A percentile compares a stretch with the other conserved stretches of the same genome.
Evolutionary conservation across 2,888 invertebrate species (phyloP).

Genomic region (Orthosia gracilis): DNA sequence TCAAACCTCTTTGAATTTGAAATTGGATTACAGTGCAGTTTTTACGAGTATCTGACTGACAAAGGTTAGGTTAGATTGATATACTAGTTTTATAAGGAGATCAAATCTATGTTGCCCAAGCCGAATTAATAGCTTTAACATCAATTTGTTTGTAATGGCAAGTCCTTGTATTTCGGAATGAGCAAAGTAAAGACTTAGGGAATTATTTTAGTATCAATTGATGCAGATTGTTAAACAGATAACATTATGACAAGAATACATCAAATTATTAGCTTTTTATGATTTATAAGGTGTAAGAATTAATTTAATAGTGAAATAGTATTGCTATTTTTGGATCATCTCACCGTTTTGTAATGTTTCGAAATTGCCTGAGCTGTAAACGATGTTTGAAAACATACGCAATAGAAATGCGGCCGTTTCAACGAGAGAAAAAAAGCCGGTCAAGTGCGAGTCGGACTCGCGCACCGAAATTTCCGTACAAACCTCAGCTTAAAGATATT

Average conservation of each 20-base stretch:
- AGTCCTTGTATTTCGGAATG: background rate
- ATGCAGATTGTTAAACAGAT: slow-evolving; percentile 1
- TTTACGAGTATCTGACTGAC: background rate
- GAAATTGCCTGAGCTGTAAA: background rate
- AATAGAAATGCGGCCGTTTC: background rate
- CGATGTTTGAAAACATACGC: slow-evolving; percentile 14
- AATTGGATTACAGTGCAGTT: background rate
- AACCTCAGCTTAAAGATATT: too few relatives aligned
- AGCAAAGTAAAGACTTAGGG: too few relatives aligned
- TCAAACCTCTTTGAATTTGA: too few relatives aligned
- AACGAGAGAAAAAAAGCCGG: background rate
- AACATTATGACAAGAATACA: slow-evolving; percentile 8
- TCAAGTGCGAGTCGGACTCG: too few relatives aligned
- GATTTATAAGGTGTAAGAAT: slow-evolving; percentile 21
- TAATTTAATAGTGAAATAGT: background rate
- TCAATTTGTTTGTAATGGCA: background rate
- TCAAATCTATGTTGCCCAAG: background rate
- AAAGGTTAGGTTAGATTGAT: background rate
- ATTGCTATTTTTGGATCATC: slow-evolving; percentile 20
- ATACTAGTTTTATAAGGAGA: background rate
- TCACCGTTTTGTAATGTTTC: slow-evolving; percentile 13
- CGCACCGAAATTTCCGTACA: too few relatives aligned
- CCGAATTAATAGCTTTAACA: too few relatives aligned
- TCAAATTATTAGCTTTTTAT: slow-evolving; percentile 7
- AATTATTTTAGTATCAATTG: background rate